Evolutionary conservation across 2,113 vertebrate genomes (phyloP).

Genomic region (Trogon surrucura): DNA sequence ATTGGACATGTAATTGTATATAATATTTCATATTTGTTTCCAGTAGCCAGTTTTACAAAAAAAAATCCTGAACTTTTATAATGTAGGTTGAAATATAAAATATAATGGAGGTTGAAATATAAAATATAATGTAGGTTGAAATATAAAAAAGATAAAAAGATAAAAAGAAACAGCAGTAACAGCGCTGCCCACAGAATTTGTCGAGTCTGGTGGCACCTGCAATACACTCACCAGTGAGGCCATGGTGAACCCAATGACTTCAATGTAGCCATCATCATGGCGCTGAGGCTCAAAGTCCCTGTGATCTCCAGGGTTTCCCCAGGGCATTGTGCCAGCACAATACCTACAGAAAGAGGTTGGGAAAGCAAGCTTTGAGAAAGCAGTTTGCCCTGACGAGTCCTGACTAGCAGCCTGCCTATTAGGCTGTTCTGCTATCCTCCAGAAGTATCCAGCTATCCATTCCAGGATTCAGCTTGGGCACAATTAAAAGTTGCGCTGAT

Average conservation of each 20-base stretch:
- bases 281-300: conserved; percentile 85
- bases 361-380: not conserved
- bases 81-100: not conserved
- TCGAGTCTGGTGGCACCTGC: not conserved
- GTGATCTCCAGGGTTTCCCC: conserved; percentile 85
- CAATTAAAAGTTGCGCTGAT: not conserved
- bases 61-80: not conserved
- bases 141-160: not conserved
- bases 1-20: not conserved
- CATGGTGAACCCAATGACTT: conserved; percentile 87
- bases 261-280: conserved; percentile 86
- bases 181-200: no score
- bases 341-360: conserved; percentile 70
- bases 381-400: not conserved
- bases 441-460: not conserved
- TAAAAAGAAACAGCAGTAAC: not conserved
- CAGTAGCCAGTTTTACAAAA: not conserved
- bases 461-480: not conserved
- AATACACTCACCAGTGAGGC: conserved; percentile 80
- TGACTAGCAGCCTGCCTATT: not conserved
- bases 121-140: not conserved
- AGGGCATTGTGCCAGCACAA: conserved; percentile 87
- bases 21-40: not conserved
- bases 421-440: not conserved
- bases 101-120: not conserved